Evolutionary conservation across 2,113 vertebrate species (phyloP), one percentile per base, ranked within the genome.

Genomic region (Thunnus maccoyii): DNA sequence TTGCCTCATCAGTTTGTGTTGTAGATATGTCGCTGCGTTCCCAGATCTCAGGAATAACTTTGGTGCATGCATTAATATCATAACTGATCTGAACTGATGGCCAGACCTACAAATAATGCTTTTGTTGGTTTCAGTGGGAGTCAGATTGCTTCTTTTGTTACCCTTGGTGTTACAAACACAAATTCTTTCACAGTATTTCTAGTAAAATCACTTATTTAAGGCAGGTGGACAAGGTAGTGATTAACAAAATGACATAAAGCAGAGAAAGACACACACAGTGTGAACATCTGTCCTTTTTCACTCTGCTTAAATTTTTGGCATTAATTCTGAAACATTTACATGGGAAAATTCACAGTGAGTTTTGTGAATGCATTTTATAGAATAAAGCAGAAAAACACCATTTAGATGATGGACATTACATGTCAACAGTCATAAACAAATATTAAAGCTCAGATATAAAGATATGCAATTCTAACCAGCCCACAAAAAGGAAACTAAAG

Each of bases 401-500:
- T 17, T 30, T 15, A 69, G 15, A 62, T 54, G 32, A 55, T 11
- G 46, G 6, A 27, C 27, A 32, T 51, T 64, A 30, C 30, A 5
- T 16, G 30, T 13, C 16, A 52, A 61, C 46, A 64, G 62, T 73
- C 25, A 61, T 71, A 74, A 54, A 57, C 11, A 67, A 54, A 76
- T 60, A 72, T 55, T 50, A 70, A 80, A 78, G 61, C 55, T 82
- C 46, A 64, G 56, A 65, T 81, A 80, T 65, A 89, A 77, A 72
- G 60, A 87, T 78, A 80, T 76, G 65, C 27, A 74, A 67, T 44
- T 70, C 30, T 72, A 86, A 81, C 67, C 84, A 88, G 82, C 83
- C 88, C 88, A 61, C 48, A 71, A 75, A 56, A 78, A 67, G 77
- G 82, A 87, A 86, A 84, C 56, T 85, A 82, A 70, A 55, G 41